These are phyloP conservation scores for Troides oblongomaculatus DNA, from an alignment of 2,888 invertebrate genomes.

Conservation along the genomic window DNA sequence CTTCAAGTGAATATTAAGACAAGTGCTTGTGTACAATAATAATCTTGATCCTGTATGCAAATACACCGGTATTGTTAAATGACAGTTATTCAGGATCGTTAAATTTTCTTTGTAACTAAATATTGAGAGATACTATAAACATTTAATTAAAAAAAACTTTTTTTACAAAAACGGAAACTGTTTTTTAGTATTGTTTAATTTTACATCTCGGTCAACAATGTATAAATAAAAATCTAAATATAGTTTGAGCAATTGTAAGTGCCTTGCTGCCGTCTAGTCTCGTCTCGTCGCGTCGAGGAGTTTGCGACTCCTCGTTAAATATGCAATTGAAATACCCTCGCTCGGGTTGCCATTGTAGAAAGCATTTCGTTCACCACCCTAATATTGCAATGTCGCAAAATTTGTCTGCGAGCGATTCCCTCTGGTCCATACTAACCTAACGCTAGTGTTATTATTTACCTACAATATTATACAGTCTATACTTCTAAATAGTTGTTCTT, in stretches of 20 bases:
- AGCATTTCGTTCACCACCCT: conserved; percentile 18
- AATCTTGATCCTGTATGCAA: background rate
- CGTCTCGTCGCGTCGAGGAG: conserved; percentile 36
- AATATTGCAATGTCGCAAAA: conserved; percentile 9
- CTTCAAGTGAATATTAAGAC: background rate
- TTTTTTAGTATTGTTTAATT: background rate
- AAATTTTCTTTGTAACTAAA: no score
- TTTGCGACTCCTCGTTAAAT: conserved; percentile 57
- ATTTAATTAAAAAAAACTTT: background rate
- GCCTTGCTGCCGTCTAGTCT: conserved; percentile 25
- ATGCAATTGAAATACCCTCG: conserved; percentile 47
- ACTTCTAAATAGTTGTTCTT: no score
- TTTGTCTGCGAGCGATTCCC: background rate
- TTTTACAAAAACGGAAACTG: background rate
- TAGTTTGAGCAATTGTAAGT: conserved; percentile 32
- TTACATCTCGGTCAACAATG: background rate
- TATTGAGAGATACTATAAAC: background rate
- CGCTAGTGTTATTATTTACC: background rate
- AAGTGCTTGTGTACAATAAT: background rate
- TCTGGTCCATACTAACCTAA: background rate
- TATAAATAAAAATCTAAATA: conserved; percentile 28
- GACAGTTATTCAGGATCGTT: background rate
- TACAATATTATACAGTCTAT: background rate
- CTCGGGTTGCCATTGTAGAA: conserved; percentile 13
- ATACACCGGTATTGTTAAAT: background rate